A percentile compares a stretch with the other conserved stretches of the same genome.
Conservation (phyloP, 2,888 invertebrate genomes). For the Rhingia rostrata region DNA sequence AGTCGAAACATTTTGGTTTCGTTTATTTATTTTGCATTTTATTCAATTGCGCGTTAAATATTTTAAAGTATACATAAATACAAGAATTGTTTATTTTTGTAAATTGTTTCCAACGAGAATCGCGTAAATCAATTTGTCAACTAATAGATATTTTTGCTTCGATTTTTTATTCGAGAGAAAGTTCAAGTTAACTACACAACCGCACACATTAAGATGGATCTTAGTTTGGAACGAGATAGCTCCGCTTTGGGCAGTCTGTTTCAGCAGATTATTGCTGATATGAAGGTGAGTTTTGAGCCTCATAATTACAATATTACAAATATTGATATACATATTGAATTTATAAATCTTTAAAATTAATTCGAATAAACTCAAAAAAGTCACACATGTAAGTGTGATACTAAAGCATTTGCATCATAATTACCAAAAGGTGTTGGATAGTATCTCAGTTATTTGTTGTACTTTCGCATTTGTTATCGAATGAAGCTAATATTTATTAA, state of each 20-base stretch:
- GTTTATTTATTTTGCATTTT: slow-evolving; percentile 13
- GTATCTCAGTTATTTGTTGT: slow-evolving; percentile 19
- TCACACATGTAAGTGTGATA: slow-evolving; percentile 42
- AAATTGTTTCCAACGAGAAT: not conserved
- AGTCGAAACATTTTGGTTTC: slow-evolving; percentile 16
- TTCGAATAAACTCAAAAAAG: not conserved
- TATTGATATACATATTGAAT: slow-evolving; percentile 3
- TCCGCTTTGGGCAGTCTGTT: slow-evolving; percentile 96
- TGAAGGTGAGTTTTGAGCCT: slow-evolving; percentile 90
- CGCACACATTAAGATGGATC: slow-evolving; percentile 79
- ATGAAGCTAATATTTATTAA: not conserved
- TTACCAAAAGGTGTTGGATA: slow-evolving; percentile 27
- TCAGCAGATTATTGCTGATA: slow-evolving; percentile 96
- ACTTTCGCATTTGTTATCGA: slow-evolving; percentile 4
- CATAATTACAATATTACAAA: too few relatives aligned
- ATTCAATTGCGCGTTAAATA: slow-evolving; percentile 4
- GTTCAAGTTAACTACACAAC: not conserved
- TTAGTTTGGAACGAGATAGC: slow-evolving; percentile 87
- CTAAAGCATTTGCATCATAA: slow-evolving; percentile 60
- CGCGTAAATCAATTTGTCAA: slow-evolving; percentile 7
- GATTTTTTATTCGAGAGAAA: slow-evolving; percentile 8
- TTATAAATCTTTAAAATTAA: slow-evolving; percentile 27
- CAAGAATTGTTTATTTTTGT: slow-evolving; percentile 8
- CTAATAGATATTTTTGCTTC: slow-evolving; percentile 23
- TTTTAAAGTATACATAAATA: not conserved